Percentiles rank a stretch among this genome's conserved stretches.
These are phyloP conservation scores for Scarus forsteni DNA, from an alignment of 2,797 vertebrate genomes.

Conservation along the genomic window DNA sequence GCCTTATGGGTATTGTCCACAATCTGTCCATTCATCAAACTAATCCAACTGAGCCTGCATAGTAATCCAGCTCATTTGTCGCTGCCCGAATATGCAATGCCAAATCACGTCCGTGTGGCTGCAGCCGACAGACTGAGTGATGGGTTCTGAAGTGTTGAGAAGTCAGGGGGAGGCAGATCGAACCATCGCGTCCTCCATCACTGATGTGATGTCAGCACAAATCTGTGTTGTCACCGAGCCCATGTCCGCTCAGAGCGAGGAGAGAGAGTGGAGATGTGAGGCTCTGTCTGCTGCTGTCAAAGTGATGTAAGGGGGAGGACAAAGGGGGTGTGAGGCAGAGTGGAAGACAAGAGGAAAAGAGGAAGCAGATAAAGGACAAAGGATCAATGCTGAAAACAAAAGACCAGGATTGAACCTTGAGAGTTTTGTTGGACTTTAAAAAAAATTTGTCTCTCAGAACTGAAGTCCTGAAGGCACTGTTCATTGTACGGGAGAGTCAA, in stretches of 20 bases:
- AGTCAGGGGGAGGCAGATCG: not conserved
- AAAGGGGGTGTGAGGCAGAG: not conserved
- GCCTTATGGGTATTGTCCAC: conserved; percentile 14
- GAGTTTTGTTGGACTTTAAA: not conserved
- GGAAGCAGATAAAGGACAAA: not conserved
- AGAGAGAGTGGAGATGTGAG: conserved; percentile 7
- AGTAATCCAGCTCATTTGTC: conserved; percentile 47
- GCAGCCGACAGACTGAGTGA: conserved; percentile 54
- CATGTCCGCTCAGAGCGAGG: conserved; percentile 13
- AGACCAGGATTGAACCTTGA: not conserved
- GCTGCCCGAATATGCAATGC: not conserved
- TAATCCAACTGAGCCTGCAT: conserved; percentile 40
- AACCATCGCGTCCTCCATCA: conserved; percentile 37
- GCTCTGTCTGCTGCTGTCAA: conserved; percentile 27
- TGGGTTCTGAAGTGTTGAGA: conserved; percentile 36
- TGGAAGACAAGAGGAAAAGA: not conserved
- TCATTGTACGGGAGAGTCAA: too few relatives aligned
- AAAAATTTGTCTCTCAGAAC: not conserved
- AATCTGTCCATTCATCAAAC: conserved; percentile 50
- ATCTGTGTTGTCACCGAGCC: conserved; percentile 38
- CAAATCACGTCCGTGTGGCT: conserved; percentile 32
- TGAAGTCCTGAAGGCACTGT: too few relatives aligned
- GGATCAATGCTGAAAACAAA: not conserved
- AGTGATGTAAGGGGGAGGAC: conserved; percentile 16
- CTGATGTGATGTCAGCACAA: conserved; percentile 46